Evolutionary conservation across 2,888 invertebrate species (phyloP).

Genomic region (Lochmaea crataegi): DNA sequence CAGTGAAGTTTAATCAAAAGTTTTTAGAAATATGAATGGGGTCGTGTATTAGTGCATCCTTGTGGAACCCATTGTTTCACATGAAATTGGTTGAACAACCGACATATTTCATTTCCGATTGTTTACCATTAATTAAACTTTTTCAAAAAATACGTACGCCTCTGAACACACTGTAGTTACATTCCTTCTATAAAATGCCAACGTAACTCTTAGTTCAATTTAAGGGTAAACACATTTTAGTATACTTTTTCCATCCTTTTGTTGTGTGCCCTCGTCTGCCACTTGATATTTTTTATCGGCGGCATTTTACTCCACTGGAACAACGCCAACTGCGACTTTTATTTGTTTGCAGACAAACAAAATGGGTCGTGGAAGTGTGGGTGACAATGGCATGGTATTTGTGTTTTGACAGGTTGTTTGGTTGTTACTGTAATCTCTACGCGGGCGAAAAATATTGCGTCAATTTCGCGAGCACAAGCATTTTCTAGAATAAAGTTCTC

Average conservation of each 20-base stretch:
- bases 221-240: slow-evolving; percentile 52
- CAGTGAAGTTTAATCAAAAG: no score
- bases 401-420: slow-evolving; percentile 33
- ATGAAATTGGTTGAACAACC: no score
- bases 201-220: slow-evolving; percentile 50
- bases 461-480: slow-evolving; percentile 13
- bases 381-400: slow-evolving; percentile 34
- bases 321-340: slow-evolving; percentile 55
- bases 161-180: background rate
- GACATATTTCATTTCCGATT: background rate
- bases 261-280: slow-evolving; percentile 42
- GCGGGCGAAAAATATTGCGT: slow-evolving; percentile 28
- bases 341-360: slow-evolving; percentile 46
- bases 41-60: no score
- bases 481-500: background rate
- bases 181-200: slow-evolving; percentile 46
- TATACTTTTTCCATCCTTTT: slow-evolving; percentile 50
- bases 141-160: background rate
- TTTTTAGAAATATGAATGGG: no score
- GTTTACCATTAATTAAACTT: background rate
- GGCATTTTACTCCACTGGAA: slow-evolving; percentile 50
- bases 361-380: slow-evolving; percentile 37
- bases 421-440: slow-evolving; percentile 30
- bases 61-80: no score
- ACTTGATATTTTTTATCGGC: slow-evolving; percentile 51